Conservation (phyloP, 2,888 invertebrate genomes). For the Drosophila sordidula region DNA sequence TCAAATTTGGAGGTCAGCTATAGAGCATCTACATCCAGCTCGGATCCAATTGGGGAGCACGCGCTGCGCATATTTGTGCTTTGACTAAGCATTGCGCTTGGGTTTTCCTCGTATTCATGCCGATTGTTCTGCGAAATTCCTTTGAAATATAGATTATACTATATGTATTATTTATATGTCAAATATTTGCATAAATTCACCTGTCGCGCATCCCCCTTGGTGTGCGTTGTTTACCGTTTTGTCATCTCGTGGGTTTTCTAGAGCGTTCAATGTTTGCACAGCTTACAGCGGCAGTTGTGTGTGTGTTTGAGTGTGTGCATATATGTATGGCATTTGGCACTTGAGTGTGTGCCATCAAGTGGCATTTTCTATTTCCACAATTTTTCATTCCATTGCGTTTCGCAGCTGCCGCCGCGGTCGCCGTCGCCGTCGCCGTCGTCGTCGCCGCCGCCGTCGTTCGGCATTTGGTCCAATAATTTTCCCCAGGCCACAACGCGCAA, state of each 20-base stretch:
- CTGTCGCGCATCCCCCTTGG: conserved; percentile 25
- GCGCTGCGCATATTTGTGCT: conserved; percentile 64
- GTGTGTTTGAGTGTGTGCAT: conserved; percentile 4
- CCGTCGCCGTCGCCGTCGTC: not conserved
- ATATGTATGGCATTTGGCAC: conserved; percentile 32
- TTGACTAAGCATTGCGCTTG: conserved; percentile 62
- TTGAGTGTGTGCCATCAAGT: conserved; percentile 39
- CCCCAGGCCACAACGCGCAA: conserved; percentile 42
- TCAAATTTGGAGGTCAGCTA: conserved; percentile 33
- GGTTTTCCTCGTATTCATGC: conserved; percentile 61
- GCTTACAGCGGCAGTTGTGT: conserved; percentile 29
- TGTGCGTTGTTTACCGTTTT: conserved; percentile 37
- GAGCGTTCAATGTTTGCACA: conserved; percentile 33
- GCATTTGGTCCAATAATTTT: conserved; percentile 63
- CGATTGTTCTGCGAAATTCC: conserved; percentile 24
- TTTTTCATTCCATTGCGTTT: conserved; percentile 64
- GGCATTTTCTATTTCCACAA: conserved; percentile 61
- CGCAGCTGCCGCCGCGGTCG: conserved; percentile 1
- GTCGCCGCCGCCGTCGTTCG: conserved; percentile 25
- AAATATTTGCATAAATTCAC: conserved; percentile 57
- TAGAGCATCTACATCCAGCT: conserved; percentile 5
- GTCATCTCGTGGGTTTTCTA: conserved; percentile 35
- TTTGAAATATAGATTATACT: conserved; percentile 11
- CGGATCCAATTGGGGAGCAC: conserved; percentile 22
- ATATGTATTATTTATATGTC: conserved; percentile 13